phyloP scores from a whole-genome alignment of 2,797 vertebrate species.

The Manis crassicaudata region DNA sequence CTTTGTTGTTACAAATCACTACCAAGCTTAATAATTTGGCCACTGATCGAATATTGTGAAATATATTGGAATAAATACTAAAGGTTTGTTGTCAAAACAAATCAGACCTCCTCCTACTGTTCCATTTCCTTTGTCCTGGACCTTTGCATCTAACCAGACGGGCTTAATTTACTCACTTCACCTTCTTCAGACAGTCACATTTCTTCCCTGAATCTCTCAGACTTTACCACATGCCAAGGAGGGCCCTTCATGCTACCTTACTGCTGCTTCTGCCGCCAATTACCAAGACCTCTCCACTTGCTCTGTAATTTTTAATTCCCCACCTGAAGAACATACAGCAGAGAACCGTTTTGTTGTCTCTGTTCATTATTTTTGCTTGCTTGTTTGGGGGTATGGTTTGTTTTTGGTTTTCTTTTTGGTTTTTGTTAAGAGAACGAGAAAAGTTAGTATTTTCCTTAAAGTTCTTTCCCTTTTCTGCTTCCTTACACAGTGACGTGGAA shows the following conservation, averaged over 20 bases:
- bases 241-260: neutral
- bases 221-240: neutral
- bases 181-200: neutral
- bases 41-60: slow-evolving; percentile 43
- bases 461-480: neutral
- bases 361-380: neutral
- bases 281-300: neutral
- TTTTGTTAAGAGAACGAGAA: neutral
- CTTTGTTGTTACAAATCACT: slow-evolving; percentile 11
- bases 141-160: neutral
- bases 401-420: no score
- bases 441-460: neutral
- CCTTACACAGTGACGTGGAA: neutral
- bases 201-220: neutral
- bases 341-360: neutral
- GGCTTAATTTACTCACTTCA: neutral
- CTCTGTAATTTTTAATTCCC: neutral
- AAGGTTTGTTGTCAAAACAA: slow-evolving; percentile 49
- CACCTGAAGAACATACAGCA: neutral
- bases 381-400: neutral
- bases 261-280: neutral
- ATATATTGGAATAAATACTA: slow-evolving; percentile 57
- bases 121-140: neutral
- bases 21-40: slow-evolving; percentile 27
- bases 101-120: neutral